A percentile compares a stretch with the other conserved stretches of the same genome.
phyloP scores from a whole-genome alignment of 2,888 invertebrate species.

The Harmothoe impar region DNA sequence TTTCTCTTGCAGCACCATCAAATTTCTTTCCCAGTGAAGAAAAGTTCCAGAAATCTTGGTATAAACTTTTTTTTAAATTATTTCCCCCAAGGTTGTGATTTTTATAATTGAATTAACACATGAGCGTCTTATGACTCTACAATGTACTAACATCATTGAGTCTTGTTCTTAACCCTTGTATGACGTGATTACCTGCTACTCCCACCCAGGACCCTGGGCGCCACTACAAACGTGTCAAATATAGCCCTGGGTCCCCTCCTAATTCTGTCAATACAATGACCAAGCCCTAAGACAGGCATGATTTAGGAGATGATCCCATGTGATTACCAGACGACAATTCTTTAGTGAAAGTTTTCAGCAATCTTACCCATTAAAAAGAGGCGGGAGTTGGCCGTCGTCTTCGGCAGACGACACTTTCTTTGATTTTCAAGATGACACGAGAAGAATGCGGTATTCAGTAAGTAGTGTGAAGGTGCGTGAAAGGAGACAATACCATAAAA shows the following conservation, averaged over 20 bases:
- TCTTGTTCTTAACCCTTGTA: background rate
- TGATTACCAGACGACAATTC: background rate
- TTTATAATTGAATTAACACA: no score
- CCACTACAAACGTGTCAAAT: background rate
- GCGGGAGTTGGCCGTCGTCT: no score
- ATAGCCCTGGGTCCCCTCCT: background rate
- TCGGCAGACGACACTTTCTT: slow-evolving; percentile 3
- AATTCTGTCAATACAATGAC: background rate
- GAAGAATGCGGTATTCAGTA: background rate
- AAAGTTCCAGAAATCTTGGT: no score
- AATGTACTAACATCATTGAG: no score
- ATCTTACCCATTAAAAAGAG: no score
- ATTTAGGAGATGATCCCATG: background rate
- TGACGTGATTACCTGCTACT: background rate
- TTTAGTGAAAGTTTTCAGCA: no score
- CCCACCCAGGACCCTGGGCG: background rate
- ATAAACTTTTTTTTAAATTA: no score
- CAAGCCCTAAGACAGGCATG: background rate
- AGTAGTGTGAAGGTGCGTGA: background rate
- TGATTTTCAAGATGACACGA: slow-evolving; percentile 23
- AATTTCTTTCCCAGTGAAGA: no score
- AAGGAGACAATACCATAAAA: no score
- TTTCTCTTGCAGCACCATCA: no score
- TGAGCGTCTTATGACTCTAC: no score
- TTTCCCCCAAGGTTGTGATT: no score